These are phyloP conservation scores for Mastomys natalensis DNA, from an alignment of 2,113 vertebrate genomes.

Conservation along the genomic window DNA sequence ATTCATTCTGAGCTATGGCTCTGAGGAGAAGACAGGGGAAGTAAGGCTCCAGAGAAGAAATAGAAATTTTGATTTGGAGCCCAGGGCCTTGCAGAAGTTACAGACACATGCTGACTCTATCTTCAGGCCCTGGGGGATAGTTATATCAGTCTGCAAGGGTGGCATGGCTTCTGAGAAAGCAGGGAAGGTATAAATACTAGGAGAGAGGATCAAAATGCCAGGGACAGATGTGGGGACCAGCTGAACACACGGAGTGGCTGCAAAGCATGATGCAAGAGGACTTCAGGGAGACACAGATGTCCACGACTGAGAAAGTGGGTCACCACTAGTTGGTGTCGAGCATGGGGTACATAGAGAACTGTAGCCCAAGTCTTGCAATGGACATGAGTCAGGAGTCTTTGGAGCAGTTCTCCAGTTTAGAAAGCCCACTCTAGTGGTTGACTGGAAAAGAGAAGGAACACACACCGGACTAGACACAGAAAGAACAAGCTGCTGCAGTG, in stretches of 20 bases:
- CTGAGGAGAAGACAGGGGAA: neutral
- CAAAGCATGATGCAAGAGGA: neutral
- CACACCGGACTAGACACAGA: neutral
- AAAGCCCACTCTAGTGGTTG: neutral
- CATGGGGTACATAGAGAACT: neutral
- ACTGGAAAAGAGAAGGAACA: constrained; percentile 12
- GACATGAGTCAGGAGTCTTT: neutral
- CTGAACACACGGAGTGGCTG: neutral
- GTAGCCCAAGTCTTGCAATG: neutral
- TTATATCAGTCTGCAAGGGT: neutral
- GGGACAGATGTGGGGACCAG: neutral
- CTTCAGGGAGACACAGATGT: neutral
- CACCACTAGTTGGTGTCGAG: neutral
- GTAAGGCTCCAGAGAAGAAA: neutral
- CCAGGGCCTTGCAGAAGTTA: neutral
- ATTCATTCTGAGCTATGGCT: neutral
- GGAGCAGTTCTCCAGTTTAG: neutral
- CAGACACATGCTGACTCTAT: neutral
- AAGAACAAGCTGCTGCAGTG: neutral
- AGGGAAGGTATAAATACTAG: neutral
- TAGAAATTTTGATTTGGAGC: neutral
- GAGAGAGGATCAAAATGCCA: neutral
- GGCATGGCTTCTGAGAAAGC: neutral
- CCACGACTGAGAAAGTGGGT: neutral
- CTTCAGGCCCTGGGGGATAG: neutral